These are phyloP conservation scores for Dusona sp. DNA, from an alignment of 2,888 invertebrate species.

Conservation along the genomic window DNA sequence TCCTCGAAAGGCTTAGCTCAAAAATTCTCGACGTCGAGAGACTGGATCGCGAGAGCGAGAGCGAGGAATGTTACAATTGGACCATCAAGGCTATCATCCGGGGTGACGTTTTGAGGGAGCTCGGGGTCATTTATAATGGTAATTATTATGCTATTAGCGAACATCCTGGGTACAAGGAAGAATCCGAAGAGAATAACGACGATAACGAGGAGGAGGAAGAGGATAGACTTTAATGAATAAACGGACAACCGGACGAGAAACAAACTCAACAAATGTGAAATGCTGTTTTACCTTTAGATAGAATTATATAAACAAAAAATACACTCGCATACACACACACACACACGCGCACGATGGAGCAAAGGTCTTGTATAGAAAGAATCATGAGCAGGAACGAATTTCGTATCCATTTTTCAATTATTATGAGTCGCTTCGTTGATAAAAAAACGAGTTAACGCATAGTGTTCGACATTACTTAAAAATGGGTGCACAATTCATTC, in stretches of 20 bases:
- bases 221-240: constrained; percentile 85
- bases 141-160: constrained; percentile 98
- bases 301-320: constrained; percentile 54
- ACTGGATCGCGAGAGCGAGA: constrained; percentile 95
- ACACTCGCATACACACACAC: not conserved
- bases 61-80: constrained; percentile 98
- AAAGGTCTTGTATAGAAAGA: not conserved
- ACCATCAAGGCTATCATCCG: constrained; percentile 98
- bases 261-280: not conserved
- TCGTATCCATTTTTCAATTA: not conserved
- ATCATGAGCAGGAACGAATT: not conserved
- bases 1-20: constrained; percentile 95
- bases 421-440: not conserved
- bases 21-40: constrained; percentile 97
- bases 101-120: constrained; percentile 95
- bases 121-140: constrained; percentile 97
- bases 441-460: not conserved
- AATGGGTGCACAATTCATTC: not conserved
- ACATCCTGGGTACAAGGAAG: constrained; percentile 97
- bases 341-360: constrained; percentile 6
- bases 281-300: constrained; percentile 64
- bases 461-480: not conserved
- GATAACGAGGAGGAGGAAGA: constrained; percentile 94
- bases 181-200: constrained; percentile 93
- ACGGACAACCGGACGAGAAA: not conserved